Percentiles rank a stretch among this genome's conserved stretches.
Evolutionary conservation across 1,140 invertebrate genomes (phyloP).

Genomic region (Papilio aristodemus): DNA sequence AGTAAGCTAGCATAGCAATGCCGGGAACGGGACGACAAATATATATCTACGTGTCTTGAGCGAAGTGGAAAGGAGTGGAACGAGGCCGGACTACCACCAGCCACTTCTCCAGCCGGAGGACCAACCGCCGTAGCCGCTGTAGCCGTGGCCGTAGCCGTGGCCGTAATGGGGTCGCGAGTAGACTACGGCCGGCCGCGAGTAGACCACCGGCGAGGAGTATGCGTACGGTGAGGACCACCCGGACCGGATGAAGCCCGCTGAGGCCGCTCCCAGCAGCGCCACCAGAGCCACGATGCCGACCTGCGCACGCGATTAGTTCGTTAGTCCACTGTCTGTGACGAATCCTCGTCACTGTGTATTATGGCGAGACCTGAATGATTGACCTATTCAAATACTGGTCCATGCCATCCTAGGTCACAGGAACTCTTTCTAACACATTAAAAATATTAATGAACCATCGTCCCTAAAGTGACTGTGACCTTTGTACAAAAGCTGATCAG

Average conservation of each 20-base stretch:
- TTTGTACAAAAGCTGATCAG: too few relatives aligned
- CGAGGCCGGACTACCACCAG: slow-evolving; percentile 34
- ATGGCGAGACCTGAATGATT: too few relatives aligned
- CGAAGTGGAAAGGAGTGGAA: too few relatives aligned
- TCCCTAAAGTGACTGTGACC: too few relatives aligned
- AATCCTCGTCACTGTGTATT: too few relatives aligned
- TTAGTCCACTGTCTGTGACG: too few relatives aligned
- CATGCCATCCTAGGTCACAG: too few relatives aligned
- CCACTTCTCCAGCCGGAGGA: slow-evolving; percentile 34
- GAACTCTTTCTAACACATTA: too few relatives aligned
- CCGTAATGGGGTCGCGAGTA: slow-evolving; percentile 15
- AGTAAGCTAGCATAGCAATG: not conserved
- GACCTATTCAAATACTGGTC: too few relatives aligned
- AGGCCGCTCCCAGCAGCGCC: slow-evolving; percentile 42
- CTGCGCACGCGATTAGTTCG: too few relatives aligned
- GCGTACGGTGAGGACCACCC: slow-evolving; percentile 38
- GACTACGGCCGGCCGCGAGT: slow-evolving; percentile 23
- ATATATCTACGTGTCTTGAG: too few relatives aligned
- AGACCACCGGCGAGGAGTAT: slow-evolving; percentile 9
- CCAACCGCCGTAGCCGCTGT: slow-evolving; percentile 35
- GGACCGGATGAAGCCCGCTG: slow-evolving; percentile 47
- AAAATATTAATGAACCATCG: too few relatives aligned
- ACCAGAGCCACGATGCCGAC: slow-evolving; percentile 40
- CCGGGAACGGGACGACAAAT: not conserved
- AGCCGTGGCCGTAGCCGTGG: slow-evolving; percentile 26